Evolutionary conservation across 2,113 vertebrate genomes (phyloP), one percentile per base, ranked within the genome.

Genomic region (Numida meleagris): DNA sequence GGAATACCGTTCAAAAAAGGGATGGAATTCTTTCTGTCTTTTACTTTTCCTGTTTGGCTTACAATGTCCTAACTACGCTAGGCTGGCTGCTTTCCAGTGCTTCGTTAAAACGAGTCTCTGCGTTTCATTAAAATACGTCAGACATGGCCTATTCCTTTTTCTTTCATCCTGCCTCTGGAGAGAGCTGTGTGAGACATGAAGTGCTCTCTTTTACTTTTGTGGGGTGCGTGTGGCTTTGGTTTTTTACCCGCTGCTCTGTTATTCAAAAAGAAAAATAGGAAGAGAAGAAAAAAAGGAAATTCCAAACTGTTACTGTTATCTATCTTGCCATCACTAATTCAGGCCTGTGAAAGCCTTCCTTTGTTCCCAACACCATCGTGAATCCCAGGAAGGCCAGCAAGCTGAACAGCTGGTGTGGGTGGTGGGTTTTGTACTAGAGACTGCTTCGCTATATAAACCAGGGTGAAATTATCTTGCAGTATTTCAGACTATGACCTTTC

Each of bases 401-500:
- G n/a, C 53, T 61, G 68, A 94, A 76, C 45, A 88, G 12, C 27
- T 80, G 45, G n/a, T 90, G 94, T 48, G 75, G 68, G 50, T 74
- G 78, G 65, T 78, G 43, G 55, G 74, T 33, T 89, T 81, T 83
- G 46, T 38, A 29, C 80, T 27, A 79, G 78, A 75, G 24, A 48
- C 57, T 92, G 70, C 78, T 91, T 82, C 24, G 31, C 88, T 92
- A 4, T 57, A 75, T 88, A 89, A 96, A 97, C 88, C 76, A 82
- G 53, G 83, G 29, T 70, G 63, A 95, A 97, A 97, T 96, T 66
- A 94, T 90, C 88, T 77, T 43, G 72, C 86, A 94, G 92, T 96
- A 96, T 95, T 96, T 98, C 95, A 97, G 87, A 74, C 90, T 46
- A 58, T 97, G 94, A 97, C 95, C 93, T 94, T 97, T 96, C 59